Conservation (phyloP, 2,888 invertebrate species). For the Zygothrica quintamaculata region DNA sequence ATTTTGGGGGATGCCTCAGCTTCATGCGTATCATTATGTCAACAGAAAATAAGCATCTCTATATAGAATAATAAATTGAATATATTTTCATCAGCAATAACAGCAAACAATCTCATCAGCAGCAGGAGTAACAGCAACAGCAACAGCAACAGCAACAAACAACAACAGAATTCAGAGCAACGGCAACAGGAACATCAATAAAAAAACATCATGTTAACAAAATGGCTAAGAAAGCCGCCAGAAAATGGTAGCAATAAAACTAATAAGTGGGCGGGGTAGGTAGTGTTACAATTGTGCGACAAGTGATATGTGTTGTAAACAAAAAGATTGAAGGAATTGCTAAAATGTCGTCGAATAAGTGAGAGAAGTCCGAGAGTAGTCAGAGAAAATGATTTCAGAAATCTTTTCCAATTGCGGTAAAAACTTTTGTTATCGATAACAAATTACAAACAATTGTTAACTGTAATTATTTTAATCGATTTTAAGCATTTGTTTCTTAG, state of each 20-base stretch:
- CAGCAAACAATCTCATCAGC: slow-evolving; percentile 60
- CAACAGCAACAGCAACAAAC: slow-evolving; percentile 22
- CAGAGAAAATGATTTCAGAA: too few relatives aligned
- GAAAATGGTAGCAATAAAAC: slow-evolving; percentile 47
- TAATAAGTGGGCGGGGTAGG: slow-evolving; percentile 33
- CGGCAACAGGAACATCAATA: slow-evolving; percentile 32
- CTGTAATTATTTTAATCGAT: too few relatives aligned
- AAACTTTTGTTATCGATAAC: too few relatives aligned
- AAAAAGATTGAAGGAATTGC: slow-evolving; percentile 43
- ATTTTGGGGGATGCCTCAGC: slow-evolving; percentile 43
- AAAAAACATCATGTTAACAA: slow-evolving; percentile 74
- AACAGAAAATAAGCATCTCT: slow-evolving; percentile 74
- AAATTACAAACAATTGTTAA: too few relatives aligned
- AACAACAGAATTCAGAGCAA: too few relatives aligned
- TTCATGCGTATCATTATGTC: slow-evolving; percentile 62
- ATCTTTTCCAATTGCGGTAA: too few relatives aligned
- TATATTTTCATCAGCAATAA: slow-evolving; percentile 77
- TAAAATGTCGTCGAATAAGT: slow-evolving; percentile 25
- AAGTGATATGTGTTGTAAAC: slow-evolving; percentile 66
- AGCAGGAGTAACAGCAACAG: slow-evolving; percentile 12
- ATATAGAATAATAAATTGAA: slow-evolving; percentile 75
- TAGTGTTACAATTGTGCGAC: slow-evolving; percentile 39
- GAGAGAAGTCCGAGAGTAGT: slow-evolving; percentile 11
- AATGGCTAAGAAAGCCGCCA: slow-evolving; percentile 58
- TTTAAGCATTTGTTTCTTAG: too few relatives aligned